A percentile compares a stretch with the other conserved stretches of the same genome.
Evolutionary conservation across 2,888 invertebrate species (phyloP).

Genomic region (Himalopsyche kuldschensis): DNA sequence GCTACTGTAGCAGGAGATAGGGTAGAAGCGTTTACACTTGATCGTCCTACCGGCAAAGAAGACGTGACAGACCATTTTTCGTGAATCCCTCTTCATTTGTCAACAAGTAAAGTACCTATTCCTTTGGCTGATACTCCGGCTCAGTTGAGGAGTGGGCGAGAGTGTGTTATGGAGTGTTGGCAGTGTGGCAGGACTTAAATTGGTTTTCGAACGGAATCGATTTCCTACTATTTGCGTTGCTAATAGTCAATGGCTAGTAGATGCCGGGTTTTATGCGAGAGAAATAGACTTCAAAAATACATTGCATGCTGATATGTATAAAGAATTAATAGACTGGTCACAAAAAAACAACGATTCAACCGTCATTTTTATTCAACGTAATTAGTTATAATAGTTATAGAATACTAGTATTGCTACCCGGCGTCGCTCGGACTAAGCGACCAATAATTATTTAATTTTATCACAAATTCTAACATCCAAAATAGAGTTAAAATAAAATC

Average conservation of each 20-base stretch:
- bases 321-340: too few species aligned
- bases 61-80: constrained; percentile 36
- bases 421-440: too few species aligned
- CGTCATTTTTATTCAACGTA: too few species aligned
- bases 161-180: not conserved
- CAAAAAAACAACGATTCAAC: too few species aligned
- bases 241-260: not conserved
- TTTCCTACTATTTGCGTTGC: not conserved
- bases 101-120: constrained; percentile 32
- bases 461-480: too few species aligned
- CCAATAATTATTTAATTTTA: too few species aligned
- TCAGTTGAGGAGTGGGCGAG: not conserved
- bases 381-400: too few species aligned
- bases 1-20: not conserved
- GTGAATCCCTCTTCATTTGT: constrained; percentile 36
- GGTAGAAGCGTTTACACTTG: constrained; percentile 29
- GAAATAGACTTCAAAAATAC: too few species aligned
- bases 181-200: not conserved
- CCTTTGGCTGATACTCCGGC: not conserved
- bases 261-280: too few species aligned
- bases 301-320: too few species aligned
- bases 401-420: too few species aligned
- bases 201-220: not conserved
- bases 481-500: too few species aligned
- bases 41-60: constrained; percentile 32